Percentiles rank a stretch among this genome's conserved stretches.
phyloP scores from a whole-genome alignment of 2,888 invertebrate species.

The Callosobruchus maculatus region DNA sequence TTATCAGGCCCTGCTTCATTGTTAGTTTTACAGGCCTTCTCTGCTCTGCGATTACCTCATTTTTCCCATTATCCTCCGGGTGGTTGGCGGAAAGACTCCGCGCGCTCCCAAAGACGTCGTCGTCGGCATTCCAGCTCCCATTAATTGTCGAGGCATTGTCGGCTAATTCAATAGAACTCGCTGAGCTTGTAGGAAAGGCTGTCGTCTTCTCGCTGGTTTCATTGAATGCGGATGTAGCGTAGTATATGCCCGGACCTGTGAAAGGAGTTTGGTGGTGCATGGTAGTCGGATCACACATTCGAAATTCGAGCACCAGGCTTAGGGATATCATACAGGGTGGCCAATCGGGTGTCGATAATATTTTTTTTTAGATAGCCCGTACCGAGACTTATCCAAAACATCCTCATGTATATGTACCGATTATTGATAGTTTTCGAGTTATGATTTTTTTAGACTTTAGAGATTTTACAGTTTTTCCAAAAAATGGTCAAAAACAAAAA shows the following conservation, averaged over 20 bases:
- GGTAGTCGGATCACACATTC: too few relatives aligned
- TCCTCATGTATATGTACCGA: too few relatives aligned
- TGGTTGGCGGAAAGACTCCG: not conserved
- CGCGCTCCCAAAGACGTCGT: not conserved
- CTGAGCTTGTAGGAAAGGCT: not conserved
- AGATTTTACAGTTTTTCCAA: too few relatives aligned
- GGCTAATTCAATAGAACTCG: not conserved
- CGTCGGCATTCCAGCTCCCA: not conserved
- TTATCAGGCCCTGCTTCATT: constrained; percentile 36
- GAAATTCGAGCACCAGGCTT: too few relatives aligned
- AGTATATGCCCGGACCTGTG: not conserved
- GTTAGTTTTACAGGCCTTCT: constrained; percentile 27
- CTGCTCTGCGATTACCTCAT: not conserved
- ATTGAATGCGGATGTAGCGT: not conserved
- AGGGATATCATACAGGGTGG: too few relatives aligned
- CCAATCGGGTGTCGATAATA: too few relatives aligned
- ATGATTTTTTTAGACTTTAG: too few relatives aligned
- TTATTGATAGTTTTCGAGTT: too few relatives aligned
- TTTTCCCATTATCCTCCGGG: not conserved
- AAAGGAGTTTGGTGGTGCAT: not conserved
- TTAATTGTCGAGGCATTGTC: not conserved
- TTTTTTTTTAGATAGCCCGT: too few relatives aligned
- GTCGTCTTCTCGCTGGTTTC: not conserved
- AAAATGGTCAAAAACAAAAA: too few relatives aligned
- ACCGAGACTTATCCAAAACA: too few relatives aligned